These are phyloP conservation scores for Enteromius argenteus DNA, from an alignment of 2,797 vertebrate species.

Conservation along the genomic window DNA sequence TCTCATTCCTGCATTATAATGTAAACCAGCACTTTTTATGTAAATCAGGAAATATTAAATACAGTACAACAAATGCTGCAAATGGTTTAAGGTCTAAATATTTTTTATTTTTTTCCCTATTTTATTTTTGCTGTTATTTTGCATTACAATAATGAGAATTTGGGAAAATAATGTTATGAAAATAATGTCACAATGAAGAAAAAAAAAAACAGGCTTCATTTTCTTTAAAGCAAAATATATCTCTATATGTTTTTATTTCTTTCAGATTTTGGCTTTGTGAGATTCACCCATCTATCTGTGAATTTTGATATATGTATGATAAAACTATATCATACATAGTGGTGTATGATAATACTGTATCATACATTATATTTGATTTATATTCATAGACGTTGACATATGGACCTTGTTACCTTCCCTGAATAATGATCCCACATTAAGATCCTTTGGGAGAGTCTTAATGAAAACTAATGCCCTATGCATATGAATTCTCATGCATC, in stretches of 20 bases:
- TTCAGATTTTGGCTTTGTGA: not conserved
- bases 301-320: not conserved
- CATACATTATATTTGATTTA: conserved; percentile 12
- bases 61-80: not conserved
- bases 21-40: not conserved
- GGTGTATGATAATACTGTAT: not conserved
- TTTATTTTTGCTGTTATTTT: not conserved
- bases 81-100: not conserved
- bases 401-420: conserved; percentile 18
- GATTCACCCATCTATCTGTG: conserved; percentile 6
- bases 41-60: not conserved
- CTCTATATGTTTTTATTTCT: not conserved
- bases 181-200: not conserved
- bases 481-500: conserved; percentile 28
- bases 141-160: not conserved
- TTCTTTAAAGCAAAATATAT: not conserved
- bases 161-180: not conserved
- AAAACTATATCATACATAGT: not conserved
- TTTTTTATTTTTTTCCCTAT: too few relatives aligned
- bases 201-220: not conserved
- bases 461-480: conserved; percentile 22
- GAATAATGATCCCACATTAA: conserved; percentile 8
- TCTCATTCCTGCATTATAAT: not conserved
- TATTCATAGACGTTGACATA: conserved; percentile 16
- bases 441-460: conserved; percentile 18